phyloP scores from a whole-genome alignment of 1,140 invertebrate species.

The Drosophila athabasca region DNA sequence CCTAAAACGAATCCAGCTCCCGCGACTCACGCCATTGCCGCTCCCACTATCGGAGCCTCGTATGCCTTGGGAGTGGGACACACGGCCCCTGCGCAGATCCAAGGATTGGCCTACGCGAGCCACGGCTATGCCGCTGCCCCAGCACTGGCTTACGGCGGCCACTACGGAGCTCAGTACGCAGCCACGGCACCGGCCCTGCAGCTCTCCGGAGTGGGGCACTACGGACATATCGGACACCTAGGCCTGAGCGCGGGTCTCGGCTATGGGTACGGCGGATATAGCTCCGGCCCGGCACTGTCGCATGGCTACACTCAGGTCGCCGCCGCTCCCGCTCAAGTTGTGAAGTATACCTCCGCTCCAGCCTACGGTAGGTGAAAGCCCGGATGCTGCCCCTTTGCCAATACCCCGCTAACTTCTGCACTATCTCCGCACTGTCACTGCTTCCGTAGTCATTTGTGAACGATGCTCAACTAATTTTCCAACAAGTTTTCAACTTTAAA shows the following conservation, averaged over 20 bases:
- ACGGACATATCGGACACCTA: conserved; percentile 21
- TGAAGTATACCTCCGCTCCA: conserved; percentile 75
- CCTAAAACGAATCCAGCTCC: conserved; percentile 44
- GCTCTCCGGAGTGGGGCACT: conserved; percentile 36
- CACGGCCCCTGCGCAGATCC: conserved; percentile 63
- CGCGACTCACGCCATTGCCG: conserved; percentile 44
- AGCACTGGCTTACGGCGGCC: conserved; percentile 48
- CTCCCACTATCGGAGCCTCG: conserved; percentile 35
- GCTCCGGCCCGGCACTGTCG: conserved; percentile 53
- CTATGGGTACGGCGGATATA: conserved; percentile 53
- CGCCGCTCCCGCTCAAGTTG: conserved; percentile 66
- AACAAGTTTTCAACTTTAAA: conserved; percentile 7
- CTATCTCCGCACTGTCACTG: conserved; percentile 8
- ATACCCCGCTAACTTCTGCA: conserved; percentile 2
- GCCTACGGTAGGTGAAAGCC: conserved; percentile 71
- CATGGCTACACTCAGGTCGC: conserved; percentile 60
- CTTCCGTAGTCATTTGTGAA: not conserved
- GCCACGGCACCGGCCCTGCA: conserved; percentile 73
- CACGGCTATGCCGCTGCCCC: conserved; percentile 47
- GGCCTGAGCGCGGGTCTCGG: conserved; percentile 18
- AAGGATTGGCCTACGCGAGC: conserved; percentile 50
- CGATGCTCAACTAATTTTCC: conserved; percentile 35
- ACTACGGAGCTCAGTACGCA: conserved; percentile 35
- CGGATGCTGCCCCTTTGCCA: not conserved
- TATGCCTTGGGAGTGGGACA: conserved; percentile 60